Evolutionary conservation across 2,113 vertebrate species (phyloP), one percentile per base, ranked within the genome.

Genomic region (Mormoops blainvillei): DNA sequence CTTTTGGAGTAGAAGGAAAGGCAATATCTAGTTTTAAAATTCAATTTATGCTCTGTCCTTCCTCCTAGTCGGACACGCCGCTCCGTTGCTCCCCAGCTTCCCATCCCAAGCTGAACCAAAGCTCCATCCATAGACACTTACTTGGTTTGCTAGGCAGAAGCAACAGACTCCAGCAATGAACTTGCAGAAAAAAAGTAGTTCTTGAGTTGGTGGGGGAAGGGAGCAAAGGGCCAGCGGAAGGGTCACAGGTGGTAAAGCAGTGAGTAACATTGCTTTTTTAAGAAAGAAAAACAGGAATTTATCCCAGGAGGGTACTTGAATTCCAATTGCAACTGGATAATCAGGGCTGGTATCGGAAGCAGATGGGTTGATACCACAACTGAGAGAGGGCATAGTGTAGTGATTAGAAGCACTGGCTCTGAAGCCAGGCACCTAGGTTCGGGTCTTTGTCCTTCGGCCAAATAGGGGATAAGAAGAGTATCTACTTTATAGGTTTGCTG

Each of bases 101-200:
- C 36, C 45, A 14, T 54, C 36, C 43, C 18, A 56, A 33, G 20
- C 18, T 6, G 50, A 63, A 58, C 45, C 4, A 9, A 87, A 70
- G 56, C 70, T 91, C 89, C 67, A 14, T 28, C 81, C 48, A 5
- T 0, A 54, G 83, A 80, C 31, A 5, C 45, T 56, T 28, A 7
- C 74, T 74, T 74, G 52, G 81, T 41, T 89, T 78, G n/a, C 48
- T 94, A 48, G 76, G 63, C 26, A 28, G 38, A 74, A 74, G 68
- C n/a, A 54, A 80, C 4, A 38, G 58, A 45, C 61, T 26, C 24
- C 3, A 9, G 54, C 7, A 71, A 63, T 65, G 82, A 18, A 33
- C 20, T 19, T n/a, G 71, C 20, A 77, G 52, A 18, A 84, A 77
- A 85, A 78, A 28, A 31, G 24, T n/a, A 26, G 61, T 65, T 84